Base-by-base conservation (phyloP, 2,888 invertebrate species). In the Eupithecia inturbata region DNA sequence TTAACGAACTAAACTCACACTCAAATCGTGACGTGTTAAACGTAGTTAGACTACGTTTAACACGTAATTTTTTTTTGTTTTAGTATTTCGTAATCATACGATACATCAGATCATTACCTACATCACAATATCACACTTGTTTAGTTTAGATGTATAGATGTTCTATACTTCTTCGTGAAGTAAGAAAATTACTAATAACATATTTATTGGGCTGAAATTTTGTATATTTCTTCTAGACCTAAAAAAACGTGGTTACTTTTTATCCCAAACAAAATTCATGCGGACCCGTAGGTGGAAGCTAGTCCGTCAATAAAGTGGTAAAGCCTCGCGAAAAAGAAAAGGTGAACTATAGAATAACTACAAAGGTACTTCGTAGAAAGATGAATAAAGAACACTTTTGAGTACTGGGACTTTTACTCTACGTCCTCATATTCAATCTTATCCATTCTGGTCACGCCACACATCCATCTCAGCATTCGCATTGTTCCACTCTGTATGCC, bases 401-500 rank as follows among this genome's bases (percentile, higher is more conserved):
- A 36, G 31, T 33, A n/a, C 36, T 33, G 63, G n/a, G 63, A 36
- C 63, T 33, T 63, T 63, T 63, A 63, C 33, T n/a, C n/a, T 63
- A n/a, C 36, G 12, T 66, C n/a, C n/a, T 31, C 36, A 22, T 36
- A 22, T 66, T 14, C 22, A 66, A 66, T 39, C 3, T 39, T 66
- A 41, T 39, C 36, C 66, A 66, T 66, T 66, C 66, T 36, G 22
- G 39, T 39, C 39, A 66, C 66, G 66, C 39, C 66, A 66, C 66
- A 66, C 66, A 39, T 66, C 66, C 39, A 66, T 66, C 66, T 66
- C 66, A 66, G 39, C 3, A 22, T 22, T 66, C 36, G 36, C 39
- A 66, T 66, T 66, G 39, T 36, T 66, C 66, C 39, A 66, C 39
- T 64, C 33, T 66, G 66, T 66, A 66, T 66, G 33, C 39, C 39